Evolutionary conservation across 2,113 vertebrate genomes (phyloP), one percentile per base, ranked within the genome.

Genomic region (Oncorhynchus mykiss): DNA sequence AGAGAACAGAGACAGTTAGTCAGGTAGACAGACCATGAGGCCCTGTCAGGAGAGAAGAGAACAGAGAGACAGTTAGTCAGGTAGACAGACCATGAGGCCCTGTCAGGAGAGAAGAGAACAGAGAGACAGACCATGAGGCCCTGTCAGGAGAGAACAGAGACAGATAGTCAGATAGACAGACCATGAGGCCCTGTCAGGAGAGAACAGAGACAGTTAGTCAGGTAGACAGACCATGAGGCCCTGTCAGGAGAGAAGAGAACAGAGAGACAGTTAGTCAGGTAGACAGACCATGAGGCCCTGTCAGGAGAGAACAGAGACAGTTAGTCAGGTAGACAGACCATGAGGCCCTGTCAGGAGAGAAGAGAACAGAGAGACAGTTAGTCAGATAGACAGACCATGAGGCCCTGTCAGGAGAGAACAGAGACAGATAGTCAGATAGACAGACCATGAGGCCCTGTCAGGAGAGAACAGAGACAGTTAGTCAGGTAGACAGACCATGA

Each of bases 251-350:
- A 0, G 5, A 31, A 27, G 73, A 88, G 78, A 31, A n/a, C n/a
- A n/a, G n/a, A n/a, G n/a, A n/a, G 29, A 31, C 29, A 31, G 29
- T 31, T 29, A 31, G 1, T 31, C 5, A 84, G 76, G 80, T 13
- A 72, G 57, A 27, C 75, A 88, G 78, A 34, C 31, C 5, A 34
- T 34, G 31, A 34, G 86, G 84, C 97, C 97, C 97, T 98, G 2
- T 80, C 51, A 77, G 65, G 7, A 73, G 72, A 87, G 67, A 62
- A 79, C 6, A 39, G 34, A 39, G 34, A 12, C 77, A 84, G 75
- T 80, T 9, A 72, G 57, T 34, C 31, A 34, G 5, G 1, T 6
- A 34, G 5, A 6, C 31, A 34, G 31, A 34, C 31, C 31, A 6
- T 39, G 34, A 39, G 34, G 39, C 39, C 39, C 39, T 39, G 39